A percentile compares a stretch with the other conserved stretches of the same genome.
These are phyloP conservation scores for Antechinus stuartii DNA, from an alignment of 2,113 vertebrate species.

Conservation along the genomic window DNA sequence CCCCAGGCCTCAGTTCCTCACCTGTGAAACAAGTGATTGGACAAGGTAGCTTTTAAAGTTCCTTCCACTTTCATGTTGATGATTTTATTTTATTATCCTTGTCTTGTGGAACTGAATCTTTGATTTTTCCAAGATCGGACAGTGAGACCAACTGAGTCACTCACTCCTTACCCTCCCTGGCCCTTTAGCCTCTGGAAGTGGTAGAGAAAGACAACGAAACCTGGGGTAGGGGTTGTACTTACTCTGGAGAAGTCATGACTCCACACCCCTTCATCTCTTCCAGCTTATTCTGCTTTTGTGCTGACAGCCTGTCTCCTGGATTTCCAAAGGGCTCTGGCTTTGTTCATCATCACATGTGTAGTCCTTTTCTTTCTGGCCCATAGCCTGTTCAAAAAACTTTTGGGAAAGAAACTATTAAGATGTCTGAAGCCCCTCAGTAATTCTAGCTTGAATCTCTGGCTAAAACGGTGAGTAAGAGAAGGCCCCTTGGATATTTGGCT, in stretches of 20 bases:
- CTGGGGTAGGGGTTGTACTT: not conserved
- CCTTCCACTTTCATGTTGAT: not conserved
- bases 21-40: not conserved
- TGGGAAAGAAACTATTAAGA: constrained; percentile 82
- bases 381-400: constrained; percentile 84
- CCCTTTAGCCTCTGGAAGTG: not conserved
- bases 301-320: constrained; percentile 91
- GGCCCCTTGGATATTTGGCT: not conserved
- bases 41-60: not conserved
- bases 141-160: not conserved
- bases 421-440: constrained; percentile 78
- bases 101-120: not conserved
- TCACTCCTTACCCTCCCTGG: rapidly evolving
- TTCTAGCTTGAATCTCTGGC: constrained; percentile 84
- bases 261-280: not conserved
- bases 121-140: not conserved
- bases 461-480: constrained; percentile 90
- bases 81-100: not conserved
- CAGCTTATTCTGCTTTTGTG: constrained; percentile 92
- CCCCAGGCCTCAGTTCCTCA: not conserved
- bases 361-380: constrained; percentile 80
- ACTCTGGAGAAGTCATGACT: not conserved
- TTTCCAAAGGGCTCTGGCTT: constrained; percentile 89
- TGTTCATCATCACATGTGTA: constrained; percentile 90
- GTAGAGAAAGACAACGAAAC: not conserved